Conservation (phyloP, 2,797 vertebrate genomes). For the Pantherophis alleghaniensis region DNA sequence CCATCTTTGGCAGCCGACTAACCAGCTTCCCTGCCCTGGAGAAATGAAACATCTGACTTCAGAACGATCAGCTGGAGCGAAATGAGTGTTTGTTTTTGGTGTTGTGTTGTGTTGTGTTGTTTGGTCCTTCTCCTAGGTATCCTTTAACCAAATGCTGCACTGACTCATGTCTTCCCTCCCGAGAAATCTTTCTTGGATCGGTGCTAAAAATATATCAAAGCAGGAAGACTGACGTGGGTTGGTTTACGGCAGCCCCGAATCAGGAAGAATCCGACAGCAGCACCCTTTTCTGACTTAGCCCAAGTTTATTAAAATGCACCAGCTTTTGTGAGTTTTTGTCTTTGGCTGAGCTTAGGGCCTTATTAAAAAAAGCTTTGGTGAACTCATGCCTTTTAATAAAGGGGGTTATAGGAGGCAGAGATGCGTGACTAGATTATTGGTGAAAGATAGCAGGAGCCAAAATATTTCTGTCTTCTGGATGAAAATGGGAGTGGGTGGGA, state of each 20-base stretch:
- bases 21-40: not conserved
- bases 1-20: conserved; percentile 69
- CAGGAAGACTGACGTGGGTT: not conserved
- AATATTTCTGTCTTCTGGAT: not conserved
- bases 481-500: not conserved
- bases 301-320: not conserved
- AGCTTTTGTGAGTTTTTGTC: not conserved
- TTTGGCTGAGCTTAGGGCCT: not conserved
- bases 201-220: not conserved
- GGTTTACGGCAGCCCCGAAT: not conserved
- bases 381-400: not conserved
- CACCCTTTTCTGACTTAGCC: not conserved
- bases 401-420: not conserved
- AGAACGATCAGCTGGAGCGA: not conserved
- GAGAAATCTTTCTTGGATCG: not conserved
- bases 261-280: not conserved
- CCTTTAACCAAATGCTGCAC: not conserved
- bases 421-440: not conserved
- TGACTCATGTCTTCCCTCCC: not conserved
- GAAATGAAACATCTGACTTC: not conserved
- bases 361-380: not conserved
- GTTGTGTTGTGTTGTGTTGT: not conserved
- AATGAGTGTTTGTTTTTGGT: not conserved
- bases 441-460: not conserved
- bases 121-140: not conserved